Evolutionary conservation across 1,140 invertebrate genomes (phyloP).

Genomic region (Anthonomus grandis): DNA sequence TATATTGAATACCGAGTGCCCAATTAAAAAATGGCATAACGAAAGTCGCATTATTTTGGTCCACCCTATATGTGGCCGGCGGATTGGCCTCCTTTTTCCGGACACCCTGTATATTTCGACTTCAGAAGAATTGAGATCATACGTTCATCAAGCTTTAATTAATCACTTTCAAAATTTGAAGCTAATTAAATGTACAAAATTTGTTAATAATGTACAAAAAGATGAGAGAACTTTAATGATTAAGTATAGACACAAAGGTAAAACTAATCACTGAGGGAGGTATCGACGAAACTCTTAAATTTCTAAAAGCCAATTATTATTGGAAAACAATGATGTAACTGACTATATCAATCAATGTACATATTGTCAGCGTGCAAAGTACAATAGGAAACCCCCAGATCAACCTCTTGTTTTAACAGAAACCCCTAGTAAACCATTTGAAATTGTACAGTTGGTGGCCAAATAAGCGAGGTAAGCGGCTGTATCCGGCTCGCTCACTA

Average conservation of each 20-base stretch:
- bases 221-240: not conserved
- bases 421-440: not conserved
- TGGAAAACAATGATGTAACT: not conserved
- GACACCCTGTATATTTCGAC: too few species aligned
- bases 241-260: not conserved
- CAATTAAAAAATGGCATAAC: too few species aligned
- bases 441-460: constrained; percentile 4
- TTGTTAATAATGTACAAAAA: not conserved
- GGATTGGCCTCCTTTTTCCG: too few species aligned
- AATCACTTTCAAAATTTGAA: not conserved
- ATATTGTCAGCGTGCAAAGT: not conserved
- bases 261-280: not conserved
- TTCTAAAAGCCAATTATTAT: constrained; percentile 5
- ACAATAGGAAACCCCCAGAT: not conserved
- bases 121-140: too few species aligned
- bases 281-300: not conserved
- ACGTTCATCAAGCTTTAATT: too few species aligned
- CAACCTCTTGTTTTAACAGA: not conserved
- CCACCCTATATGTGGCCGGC: too few species aligned
- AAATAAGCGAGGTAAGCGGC: too few species aligned
- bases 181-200: not conserved
- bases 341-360: not conserved
- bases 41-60: too few species aligned
- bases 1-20: too few species aligned
- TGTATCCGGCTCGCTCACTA: too few species aligned